Percentiles rank a stretch among this genome's conserved stretches.
These are phyloP conservation scores for Ceramica pisi DNA, from an alignment of 2,888 invertebrate genomes.

Conservation along the genomic window DNA sequence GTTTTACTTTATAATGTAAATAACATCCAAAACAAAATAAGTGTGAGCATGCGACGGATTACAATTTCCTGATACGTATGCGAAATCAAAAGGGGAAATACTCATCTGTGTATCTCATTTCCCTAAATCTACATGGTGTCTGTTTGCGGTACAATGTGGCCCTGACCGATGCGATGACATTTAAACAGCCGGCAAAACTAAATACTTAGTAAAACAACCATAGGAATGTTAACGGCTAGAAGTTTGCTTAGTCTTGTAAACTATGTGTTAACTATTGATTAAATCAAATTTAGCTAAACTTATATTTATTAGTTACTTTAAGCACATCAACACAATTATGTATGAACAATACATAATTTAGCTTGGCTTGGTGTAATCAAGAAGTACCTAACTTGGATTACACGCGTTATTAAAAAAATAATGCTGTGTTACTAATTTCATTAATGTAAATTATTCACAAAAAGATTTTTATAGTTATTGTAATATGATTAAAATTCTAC, in stretches of 20 bases:
- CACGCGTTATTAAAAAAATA: background rate
- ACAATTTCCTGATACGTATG: too few relatives aligned
- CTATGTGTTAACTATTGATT: background rate
- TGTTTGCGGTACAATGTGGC: slow-evolving; percentile 17
- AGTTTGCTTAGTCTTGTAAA: background rate
- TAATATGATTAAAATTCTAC: too few relatives aligned
- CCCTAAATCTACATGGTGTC: slow-evolving; percentile 25
- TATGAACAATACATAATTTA: too few relatives aligned
- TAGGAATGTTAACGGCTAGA: slow-evolving; percentile 9
- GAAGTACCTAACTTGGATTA: background rate
- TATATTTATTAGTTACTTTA: too few relatives aligned
- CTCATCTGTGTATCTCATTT: slow-evolving; percentile 7
- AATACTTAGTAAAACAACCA: slow-evolving; percentile 22
- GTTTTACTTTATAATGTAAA: background rate
- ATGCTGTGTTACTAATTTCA: background rate
- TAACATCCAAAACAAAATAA: background rate
- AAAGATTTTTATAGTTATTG: background rate
- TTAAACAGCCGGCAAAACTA: slow-evolving; percentile 17
- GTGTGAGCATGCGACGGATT: background rate
- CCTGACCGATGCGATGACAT: slow-evolving; percentile 8
- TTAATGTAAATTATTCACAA: background rate
- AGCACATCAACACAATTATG: too few relatives aligned
- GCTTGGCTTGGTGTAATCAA: background rate
- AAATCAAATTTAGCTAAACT: too few relatives aligned
- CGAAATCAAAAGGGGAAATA: background rate